Evolutionary conservation across 2,888 invertebrate species (phyloP).

Genomic region (Synergus japonicus): DNA sequence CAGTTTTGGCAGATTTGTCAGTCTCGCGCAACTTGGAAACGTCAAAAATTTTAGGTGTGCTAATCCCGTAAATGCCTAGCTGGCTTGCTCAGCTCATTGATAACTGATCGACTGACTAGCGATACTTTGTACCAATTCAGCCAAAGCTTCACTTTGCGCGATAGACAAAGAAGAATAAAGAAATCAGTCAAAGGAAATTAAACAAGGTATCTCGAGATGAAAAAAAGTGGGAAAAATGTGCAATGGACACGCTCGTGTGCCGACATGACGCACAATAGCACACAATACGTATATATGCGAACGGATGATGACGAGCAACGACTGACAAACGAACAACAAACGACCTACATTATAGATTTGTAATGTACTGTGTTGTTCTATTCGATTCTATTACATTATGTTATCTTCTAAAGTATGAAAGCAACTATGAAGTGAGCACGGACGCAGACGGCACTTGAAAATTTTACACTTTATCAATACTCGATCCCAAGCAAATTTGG

Average conservation of each 20-base stretch:
- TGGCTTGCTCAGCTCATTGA: no score
- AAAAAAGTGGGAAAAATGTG: neutral
- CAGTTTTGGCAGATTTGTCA: neutral
- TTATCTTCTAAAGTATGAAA: no score
- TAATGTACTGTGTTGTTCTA: no score
- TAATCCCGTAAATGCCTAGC: neutral
- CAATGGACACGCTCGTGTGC: neutral
- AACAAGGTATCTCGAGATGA: neutral
- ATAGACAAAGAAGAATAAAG: neutral
- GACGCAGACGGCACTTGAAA: neutral
- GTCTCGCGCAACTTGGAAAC: neutral
- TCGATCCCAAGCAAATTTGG: neutral
- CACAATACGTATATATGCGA: conserved; percentile 10
- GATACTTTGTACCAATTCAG: no score
- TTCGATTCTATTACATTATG: no score
- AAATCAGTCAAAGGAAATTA: neutral
- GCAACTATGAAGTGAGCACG: neutral
- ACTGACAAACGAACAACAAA: no score
- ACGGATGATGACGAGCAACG: no score
- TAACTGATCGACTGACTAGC: no score
- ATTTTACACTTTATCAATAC: neutral
- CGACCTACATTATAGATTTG: no score
- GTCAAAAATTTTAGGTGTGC: neutral
- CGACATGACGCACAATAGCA: conserved; percentile 33
- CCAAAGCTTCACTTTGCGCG: no score